Evolutionary conservation across 2,797 vertebrate species (phyloP).

Genomic region (Eurystomus glaucurus): DNA sequence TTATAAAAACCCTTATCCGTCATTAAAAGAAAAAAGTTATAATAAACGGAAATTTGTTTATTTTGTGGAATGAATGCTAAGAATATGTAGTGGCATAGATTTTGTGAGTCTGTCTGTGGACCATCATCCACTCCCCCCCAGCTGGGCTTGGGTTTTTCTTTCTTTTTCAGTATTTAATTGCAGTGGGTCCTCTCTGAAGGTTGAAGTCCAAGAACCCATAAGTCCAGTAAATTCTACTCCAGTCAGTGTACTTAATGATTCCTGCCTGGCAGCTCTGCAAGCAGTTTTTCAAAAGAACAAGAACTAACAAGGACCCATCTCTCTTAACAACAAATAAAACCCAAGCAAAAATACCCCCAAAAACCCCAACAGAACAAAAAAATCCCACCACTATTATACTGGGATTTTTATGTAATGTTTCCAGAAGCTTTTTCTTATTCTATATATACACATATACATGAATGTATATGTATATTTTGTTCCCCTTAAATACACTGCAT

Average conservation of each 20-base stretch:
- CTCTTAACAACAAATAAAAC: not conserved
- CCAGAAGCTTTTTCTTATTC: not conserved
- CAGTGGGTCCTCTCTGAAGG: not conserved
- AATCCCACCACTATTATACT: fast-evolving
- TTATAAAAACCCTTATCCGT: not conserved
- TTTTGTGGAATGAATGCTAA: not conserved
- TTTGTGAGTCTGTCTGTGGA: not conserved
- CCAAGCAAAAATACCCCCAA: not conserved
- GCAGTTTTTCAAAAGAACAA: not conserved
- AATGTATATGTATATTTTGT: not conserved
- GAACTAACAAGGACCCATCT: not conserved
- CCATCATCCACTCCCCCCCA: not conserved
- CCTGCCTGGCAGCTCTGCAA: not conserved
- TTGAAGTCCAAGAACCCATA: not conserved
- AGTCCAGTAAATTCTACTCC: not conserved
- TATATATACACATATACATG: not conserved
- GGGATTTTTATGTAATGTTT: not conserved
- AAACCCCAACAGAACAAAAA: not conserved
- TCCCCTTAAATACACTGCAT: not conserved
- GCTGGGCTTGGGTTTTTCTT: not conserved
- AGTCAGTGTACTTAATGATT: not conserved
- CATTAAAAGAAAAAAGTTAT: not conserved
- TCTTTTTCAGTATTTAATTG: not conserved
- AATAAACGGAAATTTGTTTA: not conserved
- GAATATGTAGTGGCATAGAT: not conserved